Evolutionary conservation across 2,797 vertebrate species (phyloP).

Genomic region (Enoplosus armatus): DNA sequence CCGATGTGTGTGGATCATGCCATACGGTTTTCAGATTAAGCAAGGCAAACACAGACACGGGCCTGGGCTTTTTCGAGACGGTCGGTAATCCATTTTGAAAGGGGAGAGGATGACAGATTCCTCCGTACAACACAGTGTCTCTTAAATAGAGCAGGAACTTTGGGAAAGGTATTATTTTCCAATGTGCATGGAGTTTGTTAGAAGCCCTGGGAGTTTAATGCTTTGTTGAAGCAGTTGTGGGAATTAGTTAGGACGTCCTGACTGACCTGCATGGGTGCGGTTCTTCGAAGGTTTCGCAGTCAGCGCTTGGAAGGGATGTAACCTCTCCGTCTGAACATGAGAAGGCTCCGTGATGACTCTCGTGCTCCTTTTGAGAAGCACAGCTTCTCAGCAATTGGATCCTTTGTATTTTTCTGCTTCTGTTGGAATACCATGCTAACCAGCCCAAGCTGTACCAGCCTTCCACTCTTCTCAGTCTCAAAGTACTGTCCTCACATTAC

Average conservation of each 20-base stretch:
- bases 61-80: conserved; percentile 60
- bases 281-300: conserved; percentile 27
- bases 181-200: conserved; percentile 9
- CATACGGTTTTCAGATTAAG: conserved; percentile 75
- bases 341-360: conserved; percentile 49
- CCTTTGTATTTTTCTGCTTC: conserved; percentile 49
- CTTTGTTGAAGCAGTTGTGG: conserved; percentile 40
- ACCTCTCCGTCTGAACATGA: conserved; percentile 49
- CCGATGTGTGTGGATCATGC: conserved; percentile 50
- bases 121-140: conserved; percentile 39
- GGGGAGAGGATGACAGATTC: conserved; percentile 58
- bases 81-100: conserved; percentile 66
- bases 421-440: conserved; percentile 48
- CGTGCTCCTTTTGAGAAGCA: conserved; percentile 46
- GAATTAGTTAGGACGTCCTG: conserved; percentile 49
- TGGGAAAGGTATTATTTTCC: conserved; percentile 40
- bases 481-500: conserved; percentile 38
- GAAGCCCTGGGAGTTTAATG: conserved; percentile 30
- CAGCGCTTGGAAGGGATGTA: conserved; percentile 39
- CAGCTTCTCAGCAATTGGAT: conserved; percentile 27
- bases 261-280: conserved; percentile 60
- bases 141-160: conserved; percentile 41
- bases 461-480: conserved; percentile 1
- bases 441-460: conserved; percentile 39
- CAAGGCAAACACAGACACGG: conserved; percentile 51